Evolutionary conservation across 2,113 vertebrate genomes (phyloP), one percentile per base, ranked within the genome.

Genomic region (Carassius auratus): DNA sequence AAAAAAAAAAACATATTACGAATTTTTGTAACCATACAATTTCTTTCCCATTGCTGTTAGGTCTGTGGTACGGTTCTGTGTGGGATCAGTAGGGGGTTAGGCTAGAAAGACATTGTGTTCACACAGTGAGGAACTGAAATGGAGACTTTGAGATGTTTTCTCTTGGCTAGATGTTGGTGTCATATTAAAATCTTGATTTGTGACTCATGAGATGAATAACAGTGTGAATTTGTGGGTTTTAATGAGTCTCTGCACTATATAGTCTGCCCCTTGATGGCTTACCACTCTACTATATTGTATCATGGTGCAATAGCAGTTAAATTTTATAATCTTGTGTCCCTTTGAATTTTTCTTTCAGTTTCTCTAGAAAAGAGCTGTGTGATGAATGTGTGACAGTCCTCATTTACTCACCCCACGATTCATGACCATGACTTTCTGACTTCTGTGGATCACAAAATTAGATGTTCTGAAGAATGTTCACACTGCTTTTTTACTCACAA

Each of bases 101-200:
- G 71, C 21, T 77, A 30, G 26, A 77, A 59, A 21, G 17, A 77
- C 52, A 59, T 48, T 75, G 71, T 74, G 21, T 74, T 42, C 6
- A 74, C 71, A 74, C 71, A 48, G 42, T 8, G 42, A 73, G 69
- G 38, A 73, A 73, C 42, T 73, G 69, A 73, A 13, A 76, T 48
- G 26, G 52, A 36, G 50, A 57, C 50, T 36, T 21, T 33, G 45
- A 76, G 23, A 55, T 30, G 74, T 76, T 59, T 77, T 77, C 26
- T 6, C 57, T 57, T 57, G 17, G 17, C 76, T 17, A 36, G 76
- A 57, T 77, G 76, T 77, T 77, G 57, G 59, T 59, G 50, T 36
- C 75, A 77, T 36, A 55, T 52, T 77, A 19, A 52, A 76, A 55
- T 59, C 26, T 59, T 77, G 17, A 57, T 77, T 21, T 26, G 10